A percentile compares a stretch with the other conserved stretches of the same genome.
phyloP scores from a whole-genome alignment of 2,888 invertebrate genomes.

The Polydesmus complanatus region DNA sequence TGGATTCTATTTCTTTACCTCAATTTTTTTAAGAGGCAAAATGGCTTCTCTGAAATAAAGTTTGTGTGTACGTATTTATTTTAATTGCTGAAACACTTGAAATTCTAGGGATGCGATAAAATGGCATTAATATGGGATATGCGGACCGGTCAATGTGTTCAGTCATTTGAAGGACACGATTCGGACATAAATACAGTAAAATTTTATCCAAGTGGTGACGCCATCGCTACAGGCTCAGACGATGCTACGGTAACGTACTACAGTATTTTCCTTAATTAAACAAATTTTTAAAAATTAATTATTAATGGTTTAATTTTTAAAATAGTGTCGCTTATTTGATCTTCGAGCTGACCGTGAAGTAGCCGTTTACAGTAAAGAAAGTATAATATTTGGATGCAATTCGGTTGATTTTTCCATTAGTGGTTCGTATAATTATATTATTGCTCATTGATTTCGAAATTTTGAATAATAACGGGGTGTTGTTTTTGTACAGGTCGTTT shows the following conservation, averaged over 20 bases:
- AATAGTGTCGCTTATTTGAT: constrained; percentile 86
- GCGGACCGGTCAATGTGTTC: constrained; percentile 93
- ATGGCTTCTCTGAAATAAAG: background rate
- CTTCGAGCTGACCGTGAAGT: constrained; percentile 95
- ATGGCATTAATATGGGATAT: constrained; percentile 98
- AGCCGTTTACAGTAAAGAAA: constrained; percentile 87
- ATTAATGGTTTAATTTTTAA: constrained; percentile 10
- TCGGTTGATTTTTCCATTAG: constrained; percentile 95
- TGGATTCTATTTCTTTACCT: constrained; percentile 1
- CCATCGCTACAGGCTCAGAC: constrained; percentile 95
- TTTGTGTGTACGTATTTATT: too few species aligned
- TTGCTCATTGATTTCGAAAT: background rate
- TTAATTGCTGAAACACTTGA: too few species aligned
- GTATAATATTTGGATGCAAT: constrained; percentile 93
- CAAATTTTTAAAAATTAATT: constrained; percentile 1
- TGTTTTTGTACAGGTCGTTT: constrained; percentile 75
- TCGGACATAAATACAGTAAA: constrained; percentile 96
- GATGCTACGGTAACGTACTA: constrained; percentile 65
- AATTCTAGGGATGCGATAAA: constrained; percentile 91
- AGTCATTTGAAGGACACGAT: constrained; percentile 96
- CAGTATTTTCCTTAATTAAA: background rate
- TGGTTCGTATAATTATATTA: too few species aligned
- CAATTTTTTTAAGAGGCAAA: background rate
- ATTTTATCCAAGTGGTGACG: constrained; percentile 98
- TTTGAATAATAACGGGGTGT: constrained; percentile 17